Evolutionary conservation across 2,888 invertebrate genomes (phyloP), one percentile per base, ranked within the genome.

Genomic region (Rotaria magnacalcarata): DNA sequence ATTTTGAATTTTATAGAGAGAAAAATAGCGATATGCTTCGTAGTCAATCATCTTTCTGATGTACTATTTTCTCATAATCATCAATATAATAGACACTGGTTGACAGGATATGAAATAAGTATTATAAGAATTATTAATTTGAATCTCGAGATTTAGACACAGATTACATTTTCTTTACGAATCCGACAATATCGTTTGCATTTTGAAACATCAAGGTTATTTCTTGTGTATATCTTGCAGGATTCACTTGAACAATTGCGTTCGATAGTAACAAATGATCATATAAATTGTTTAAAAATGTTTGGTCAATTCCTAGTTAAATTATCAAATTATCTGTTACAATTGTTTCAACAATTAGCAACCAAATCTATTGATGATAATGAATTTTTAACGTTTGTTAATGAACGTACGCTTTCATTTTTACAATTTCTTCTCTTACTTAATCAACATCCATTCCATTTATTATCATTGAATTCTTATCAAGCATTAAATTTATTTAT

Each of bases 401-500:
- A 43, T n/a, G 75, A 80, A 80, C 75, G 75, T 24, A 80, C 75
- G 47, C 21, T 10, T 47, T 80, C 75, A n/a, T 80, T 80, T 80
- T 47, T 80, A 47, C 75, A 80, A 47, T 80, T 80, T 47, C 75
- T 80, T 21, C 75, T 80, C 11, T 16, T 80, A 80, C 10, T 80
- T 2, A 80, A 80, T n/a, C 43, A 80, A 24, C 75, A 80, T 80
- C 75, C 75, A 80, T 80, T 47, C 47, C 75, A 80, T 80, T n/a
- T 47, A 47, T 47, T 80, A 80, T 80, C 75, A 80, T 47, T 80
- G 47, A 80, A 80, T 80, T 80, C 75, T 80, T 80, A 80, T 80
- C 75, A 80, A 47, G 21, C 75, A 80, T 80, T 80, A 80, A 80
- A 80, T 47, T 24, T 11, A n/a, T 80, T 80, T 24, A 47, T 80